Evolutionary conservation across 2,888 invertebrate genomes (phyloP).

Genomic region (Andrena haemorrhoa): DNA sequence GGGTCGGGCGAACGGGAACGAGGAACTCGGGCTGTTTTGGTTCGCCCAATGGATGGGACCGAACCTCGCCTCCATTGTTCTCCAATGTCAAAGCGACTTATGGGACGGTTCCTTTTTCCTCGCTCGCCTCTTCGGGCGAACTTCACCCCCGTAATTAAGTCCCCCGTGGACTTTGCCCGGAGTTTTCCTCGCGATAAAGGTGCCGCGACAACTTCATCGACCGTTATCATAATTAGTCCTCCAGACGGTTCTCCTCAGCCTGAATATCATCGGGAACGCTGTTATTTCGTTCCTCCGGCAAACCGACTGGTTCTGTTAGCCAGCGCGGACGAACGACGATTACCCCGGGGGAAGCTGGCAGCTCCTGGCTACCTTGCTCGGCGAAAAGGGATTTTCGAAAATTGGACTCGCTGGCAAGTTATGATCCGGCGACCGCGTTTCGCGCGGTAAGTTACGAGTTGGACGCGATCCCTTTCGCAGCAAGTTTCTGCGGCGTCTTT

Average conservation of each 20-base stretch:
- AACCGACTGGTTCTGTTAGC: background rate
- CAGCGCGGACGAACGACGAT: background rate
- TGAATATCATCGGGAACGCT: background rate
- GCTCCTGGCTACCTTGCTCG: background rate
- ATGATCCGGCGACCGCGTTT: conserved; percentile 16
- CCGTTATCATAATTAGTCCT: conserved; percentile 61
- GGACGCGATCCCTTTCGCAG: background rate
- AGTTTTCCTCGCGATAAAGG: conserved; percentile 32
- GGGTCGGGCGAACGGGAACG: background rate
- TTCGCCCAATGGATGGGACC: conserved; percentile 41
- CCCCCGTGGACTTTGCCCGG: conserved; percentile 10
- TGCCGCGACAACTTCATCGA: conserved; percentile 27
- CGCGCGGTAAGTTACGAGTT: conserved; percentile 8
- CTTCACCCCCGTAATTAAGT: conserved; percentile 38
- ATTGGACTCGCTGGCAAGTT: conserved; percentile 29
- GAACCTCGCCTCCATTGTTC: conserved; percentile 60
- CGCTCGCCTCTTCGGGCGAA: background rate
- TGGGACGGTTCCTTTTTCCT: conserved; percentile 19
- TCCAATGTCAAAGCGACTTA: conserved; percentile 62
- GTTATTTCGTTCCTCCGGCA: conserved; percentile 19
- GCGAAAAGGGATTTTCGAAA: conserved; percentile 12
- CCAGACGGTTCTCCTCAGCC: conserved; percentile 15
- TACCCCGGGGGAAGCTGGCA: background rate
- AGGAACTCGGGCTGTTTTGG: conserved; percentile 60
- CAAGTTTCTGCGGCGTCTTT: conserved; percentile 1